Conservation (phyloP, 2,113 vertebrate species). For the Alouatta palliata region DNA sequence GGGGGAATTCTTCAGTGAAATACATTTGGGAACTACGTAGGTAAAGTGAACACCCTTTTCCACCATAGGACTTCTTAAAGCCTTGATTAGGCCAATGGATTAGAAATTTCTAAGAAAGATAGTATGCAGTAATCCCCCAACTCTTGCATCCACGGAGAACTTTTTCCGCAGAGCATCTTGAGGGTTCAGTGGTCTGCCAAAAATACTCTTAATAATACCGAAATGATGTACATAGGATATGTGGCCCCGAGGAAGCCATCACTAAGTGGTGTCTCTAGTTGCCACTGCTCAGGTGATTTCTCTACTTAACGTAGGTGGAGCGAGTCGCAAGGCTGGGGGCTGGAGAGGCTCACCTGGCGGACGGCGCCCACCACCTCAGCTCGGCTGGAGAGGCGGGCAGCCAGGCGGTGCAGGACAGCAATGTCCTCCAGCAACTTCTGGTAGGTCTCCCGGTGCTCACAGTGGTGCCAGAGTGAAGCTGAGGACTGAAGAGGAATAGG, state of each 20-base stretch:
- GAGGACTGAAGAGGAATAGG: slow-evolving; percentile 86
- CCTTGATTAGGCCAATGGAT: neutral
- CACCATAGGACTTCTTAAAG: neutral
- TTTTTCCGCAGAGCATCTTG: neutral
- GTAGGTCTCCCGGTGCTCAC: slow-evolving; percentile 95
- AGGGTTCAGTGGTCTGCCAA: neutral
- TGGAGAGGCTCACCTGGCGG: slow-evolving; percentile 89
- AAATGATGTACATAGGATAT: neutral
- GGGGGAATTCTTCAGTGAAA: neutral
- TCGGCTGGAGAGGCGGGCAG: slow-evolving; percentile 93
- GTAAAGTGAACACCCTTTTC: neutral
- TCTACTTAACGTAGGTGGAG: neutral
- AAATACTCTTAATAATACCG: neutral
- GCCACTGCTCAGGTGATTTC: neutral
- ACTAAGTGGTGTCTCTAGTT: neutral
- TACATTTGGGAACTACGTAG: neutral
- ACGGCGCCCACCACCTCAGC: slow-evolving; percentile 96
- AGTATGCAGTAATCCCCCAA: neutral
- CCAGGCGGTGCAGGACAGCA: slow-evolving; percentile 90
- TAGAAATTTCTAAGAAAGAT: neutral
- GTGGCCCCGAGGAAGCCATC: neutral
- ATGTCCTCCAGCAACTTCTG: slow-evolving; percentile 94
- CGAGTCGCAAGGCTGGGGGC: neutral
- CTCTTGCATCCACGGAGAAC: neutral
- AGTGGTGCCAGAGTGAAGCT: slow-evolving; percentile 91